A percentile compares a stretch with the other conserved stretches of the same genome.
Conservation (phyloP, 2,888 invertebrate genomes). For the Coenonympha glycerion region DNA sequence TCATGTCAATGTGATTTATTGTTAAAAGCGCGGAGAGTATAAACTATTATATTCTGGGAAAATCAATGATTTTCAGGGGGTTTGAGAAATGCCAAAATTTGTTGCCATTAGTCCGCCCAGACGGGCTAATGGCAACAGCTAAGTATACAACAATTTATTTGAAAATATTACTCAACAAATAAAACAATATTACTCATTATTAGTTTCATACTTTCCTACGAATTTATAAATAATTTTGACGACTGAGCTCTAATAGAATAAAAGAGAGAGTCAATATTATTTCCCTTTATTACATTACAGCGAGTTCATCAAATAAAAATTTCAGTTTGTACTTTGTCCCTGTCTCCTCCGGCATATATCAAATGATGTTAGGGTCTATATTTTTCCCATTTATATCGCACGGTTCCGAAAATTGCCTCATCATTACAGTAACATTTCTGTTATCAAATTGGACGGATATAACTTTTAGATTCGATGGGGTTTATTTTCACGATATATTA, state of each 20-base stretch:
- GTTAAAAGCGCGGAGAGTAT: too few relatives aligned
- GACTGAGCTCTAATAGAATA: neutral
- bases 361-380: conserved; percentile 19
- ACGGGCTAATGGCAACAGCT: too few relatives aligned
- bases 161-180: too few relatives aligned
- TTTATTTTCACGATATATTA: conserved; percentile 23
- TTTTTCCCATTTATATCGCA: conserved; percentile 24
- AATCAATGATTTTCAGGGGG: too few relatives aligned
- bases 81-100: too few relatives aligned
- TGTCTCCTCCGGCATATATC: conserved; percentile 13
- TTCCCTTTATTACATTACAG: neutral
- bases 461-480: conserved; percentile 24
- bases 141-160: too few relatives aligned
- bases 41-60: too few relatives aligned
- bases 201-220: too few relatives aligned
- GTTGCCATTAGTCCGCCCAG: too few relatives aligned
- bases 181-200: too few relatives aligned
- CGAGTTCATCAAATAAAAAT: conserved; percentile 8
- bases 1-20: too few relatives aligned
- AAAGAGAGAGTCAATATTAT: neutral
- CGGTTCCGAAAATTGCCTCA: conserved; percentile 24
- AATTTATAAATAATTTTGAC: too few relatives aligned
- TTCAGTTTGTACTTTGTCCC: conserved; percentile 9
- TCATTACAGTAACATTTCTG: conserved; percentile 25
- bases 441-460: conserved; percentile 26